Evolutionary conservation across 2,888 invertebrate genomes (phyloP).

Genomic region (Rotaria macrura): DNA sequence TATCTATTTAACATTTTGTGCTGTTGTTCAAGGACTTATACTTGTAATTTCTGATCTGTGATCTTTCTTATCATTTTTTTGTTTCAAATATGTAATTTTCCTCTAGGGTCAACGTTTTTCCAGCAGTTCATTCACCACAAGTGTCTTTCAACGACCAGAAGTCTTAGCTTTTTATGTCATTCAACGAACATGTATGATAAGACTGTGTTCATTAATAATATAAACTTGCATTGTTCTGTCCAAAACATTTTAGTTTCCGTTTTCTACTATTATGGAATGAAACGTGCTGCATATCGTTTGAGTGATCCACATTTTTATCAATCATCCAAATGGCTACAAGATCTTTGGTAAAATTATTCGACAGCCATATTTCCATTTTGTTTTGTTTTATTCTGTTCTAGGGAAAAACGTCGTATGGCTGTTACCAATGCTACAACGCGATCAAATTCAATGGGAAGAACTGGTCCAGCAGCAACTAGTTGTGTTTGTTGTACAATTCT

Average conservation of each 20-base stretch:
- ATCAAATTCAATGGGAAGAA: neutral
- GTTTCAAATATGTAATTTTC: neutral
- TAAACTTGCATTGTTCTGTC: neutral
- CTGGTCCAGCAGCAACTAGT: neutral
- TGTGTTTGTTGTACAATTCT: neutral
- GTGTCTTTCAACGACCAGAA: neutral
- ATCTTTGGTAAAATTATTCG: neutral
- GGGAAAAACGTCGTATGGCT: neutral
- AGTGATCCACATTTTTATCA: conserved; percentile 80
- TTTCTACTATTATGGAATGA: conserved; percentile 78
- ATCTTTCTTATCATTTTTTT: neutral
- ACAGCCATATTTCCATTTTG: no score
- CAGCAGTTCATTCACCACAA: neutral
- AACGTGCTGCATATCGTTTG: conserved; percentile 71
- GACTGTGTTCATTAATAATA: neutral
- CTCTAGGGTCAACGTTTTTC: neutral
- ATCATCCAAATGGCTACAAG: conserved; percentile 66
- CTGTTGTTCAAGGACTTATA: neutral
- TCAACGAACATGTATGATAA: neutral
- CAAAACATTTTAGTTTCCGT: conserved; percentile 55
- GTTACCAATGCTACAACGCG: neutral
- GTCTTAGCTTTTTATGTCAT: neutral
- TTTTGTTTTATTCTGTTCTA: neutral
- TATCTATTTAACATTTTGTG: neutral
- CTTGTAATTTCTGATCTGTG: neutral